These are phyloP conservation scores for Ephestia elutella DNA, from an alignment of 1,140 invertebrate species.

Conservation along the genomic window DNA sequence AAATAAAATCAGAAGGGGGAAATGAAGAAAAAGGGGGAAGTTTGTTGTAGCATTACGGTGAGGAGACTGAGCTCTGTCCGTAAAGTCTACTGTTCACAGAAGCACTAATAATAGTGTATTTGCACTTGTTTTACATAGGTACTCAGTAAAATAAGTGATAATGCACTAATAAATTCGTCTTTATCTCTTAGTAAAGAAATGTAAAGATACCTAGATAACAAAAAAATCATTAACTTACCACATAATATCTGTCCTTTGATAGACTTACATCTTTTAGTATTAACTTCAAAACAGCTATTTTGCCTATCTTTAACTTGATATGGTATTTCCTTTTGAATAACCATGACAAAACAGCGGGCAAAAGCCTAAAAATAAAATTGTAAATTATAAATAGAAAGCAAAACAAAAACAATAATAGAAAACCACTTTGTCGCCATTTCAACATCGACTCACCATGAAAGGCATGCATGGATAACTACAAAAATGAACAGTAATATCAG, in stretches of 20 bases:
- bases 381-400: slow-evolving; percentile 46
- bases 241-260: slow-evolving; percentile 79
- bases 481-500: slow-evolving; percentile 53
- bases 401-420: slow-evolving; percentile 45
- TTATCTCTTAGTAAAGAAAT: slow-evolving; percentile 7
- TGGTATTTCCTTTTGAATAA: slow-evolving; percentile 79
- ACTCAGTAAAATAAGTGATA: neutral
- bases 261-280: slow-evolving; percentile 80
- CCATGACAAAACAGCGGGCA: slow-evolving; percentile 81
- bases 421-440: slow-evolving; percentile 16
- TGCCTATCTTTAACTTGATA: slow-evolving; percentile 80
- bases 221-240: no score
- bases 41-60: no score
- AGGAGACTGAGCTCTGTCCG: no score
- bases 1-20: no score
- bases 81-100: no score
- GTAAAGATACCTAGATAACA: no score
- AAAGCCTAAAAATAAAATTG: slow-evolving; percentile 71
- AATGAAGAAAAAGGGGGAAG: no score
- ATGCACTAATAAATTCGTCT: neutral
- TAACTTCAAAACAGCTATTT: slow-evolving; percentile 80
- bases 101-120: no score
- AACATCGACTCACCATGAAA: slow-evolving; percentile 61
- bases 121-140: no score
- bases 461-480: slow-evolving; percentile 56